Base-by-base conservation (phyloP, 2,888 invertebrate species). In the Drosophila paucipuncta region DNA sequence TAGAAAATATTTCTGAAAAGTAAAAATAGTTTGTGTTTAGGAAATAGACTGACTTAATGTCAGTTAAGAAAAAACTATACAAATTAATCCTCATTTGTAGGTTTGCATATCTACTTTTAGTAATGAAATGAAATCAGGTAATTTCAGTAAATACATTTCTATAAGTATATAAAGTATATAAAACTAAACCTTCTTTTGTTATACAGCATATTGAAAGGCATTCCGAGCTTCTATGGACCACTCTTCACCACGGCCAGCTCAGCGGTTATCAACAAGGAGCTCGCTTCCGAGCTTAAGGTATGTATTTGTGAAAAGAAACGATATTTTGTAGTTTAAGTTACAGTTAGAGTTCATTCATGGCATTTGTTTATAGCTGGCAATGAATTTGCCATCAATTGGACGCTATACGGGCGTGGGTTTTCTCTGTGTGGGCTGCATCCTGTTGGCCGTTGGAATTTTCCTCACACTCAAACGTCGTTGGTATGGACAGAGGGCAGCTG, bases 181-280 rank as follows among this genome's bases (percentile, higher is more conserved):
- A 47, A 35, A 5, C 10, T 18, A 18, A 33, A 54, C 28, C 0
- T 16, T 1, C 25, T 18, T 3, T 30, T 37, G 69, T 30, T 25
- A 59, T 28, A 22, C 53, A 92, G 92, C 59, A 89, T 92, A 53
- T 49, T 92, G 4, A 87, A 68, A 5, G 75, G 60, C 10, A 68
- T 92, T 4, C 87, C 82, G 0, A 78, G 81, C 0, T 92, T 92
- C 57, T 92, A 91, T 84, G 92, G 88, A 0, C 92, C 92, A 3
- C 67, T 92, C n/a, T 92, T 92, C 50, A 75, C 85, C 4, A 87
- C 85, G 0, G 76, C 88, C 37, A 92, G 85, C 54, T 82, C 80
- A 13, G 92, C 87, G 2, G 37, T 47, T 18, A 79, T 92, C 4
- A 75, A 73, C 54, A 75, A 77, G 11, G 79, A 81, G 28, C 43